Conservation (phyloP, 2,113 vertebrate species). For the Protomyctophum bolini region DNA sequence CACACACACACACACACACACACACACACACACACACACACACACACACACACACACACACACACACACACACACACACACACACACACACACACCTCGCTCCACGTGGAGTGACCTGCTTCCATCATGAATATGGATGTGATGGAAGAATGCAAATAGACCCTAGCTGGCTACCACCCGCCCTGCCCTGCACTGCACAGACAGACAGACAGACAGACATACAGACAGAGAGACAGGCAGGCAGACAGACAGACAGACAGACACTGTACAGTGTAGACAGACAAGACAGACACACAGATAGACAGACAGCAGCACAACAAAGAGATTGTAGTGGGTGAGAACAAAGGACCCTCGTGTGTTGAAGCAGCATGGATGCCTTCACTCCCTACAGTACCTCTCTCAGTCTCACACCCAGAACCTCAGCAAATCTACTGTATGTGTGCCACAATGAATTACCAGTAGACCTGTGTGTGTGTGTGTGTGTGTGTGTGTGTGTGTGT, state of each 20-base stretch:
- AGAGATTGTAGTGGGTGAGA: slow-evolving; percentile 59
- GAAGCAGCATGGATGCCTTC: slow-evolving; percentile 73
- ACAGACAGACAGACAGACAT: slow-evolving; percentile 8
- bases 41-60: slow-evolving; percentile 27
- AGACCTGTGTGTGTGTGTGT: background rate
- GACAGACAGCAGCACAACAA: slow-evolving; percentile 55
- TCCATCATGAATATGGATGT: slow-evolving; percentile 82
- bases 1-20: background rate
- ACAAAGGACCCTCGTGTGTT: slow-evolving; percentile 66
- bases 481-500: background rate
- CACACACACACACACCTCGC: slow-evolving; percentile 31
- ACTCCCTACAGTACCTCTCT: slow-evolving; percentile 63
- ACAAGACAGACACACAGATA: slow-evolving; percentile 5
- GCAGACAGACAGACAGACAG: slow-evolving; percentile 43
- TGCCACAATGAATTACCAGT: slow-evolving; percentile 25
- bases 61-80: slow-evolving; percentile 17
- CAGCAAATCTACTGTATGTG: slow-evolving; percentile 28
- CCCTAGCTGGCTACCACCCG: slow-evolving; percentile 28
- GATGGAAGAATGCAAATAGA: slow-evolving; percentile 78
- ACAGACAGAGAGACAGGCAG: slow-evolving; percentile 45
- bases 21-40: slow-evolving; percentile 23
- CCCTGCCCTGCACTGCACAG: background rate
- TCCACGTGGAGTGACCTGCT: slow-evolving; percentile 75
- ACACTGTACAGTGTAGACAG: background rate
- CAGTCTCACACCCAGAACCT: slow-evolving; percentile 48